Percentiles rank a stretch among this genome's conserved stretches.
Evolutionary conservation across 2,113 vertebrate species (phyloP).

Genomic region (Okapia johnstoni): DNA sequence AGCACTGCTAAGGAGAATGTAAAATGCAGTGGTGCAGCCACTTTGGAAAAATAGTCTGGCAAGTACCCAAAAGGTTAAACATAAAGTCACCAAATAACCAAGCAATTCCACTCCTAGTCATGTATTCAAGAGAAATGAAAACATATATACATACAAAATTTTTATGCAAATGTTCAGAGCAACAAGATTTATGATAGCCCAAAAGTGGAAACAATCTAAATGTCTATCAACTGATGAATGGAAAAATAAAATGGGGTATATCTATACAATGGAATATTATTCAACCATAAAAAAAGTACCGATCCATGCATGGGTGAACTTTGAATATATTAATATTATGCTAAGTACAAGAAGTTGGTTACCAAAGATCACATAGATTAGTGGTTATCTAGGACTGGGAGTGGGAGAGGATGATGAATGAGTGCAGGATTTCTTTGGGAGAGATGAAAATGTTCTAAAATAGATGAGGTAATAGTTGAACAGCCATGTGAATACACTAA

Average conservation of each 20-base stretch:
- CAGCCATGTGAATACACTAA: background rate
- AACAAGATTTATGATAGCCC: background rate
- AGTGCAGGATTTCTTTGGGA: background rate
- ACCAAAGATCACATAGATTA: background rate
- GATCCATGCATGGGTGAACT: background rate
- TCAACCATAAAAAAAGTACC: background rate
- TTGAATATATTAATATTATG: background rate
- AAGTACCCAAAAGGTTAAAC: background rate
- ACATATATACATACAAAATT: background rate
- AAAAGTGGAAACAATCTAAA: background rate
- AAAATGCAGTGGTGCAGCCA: background rate
- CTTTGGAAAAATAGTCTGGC: background rate
- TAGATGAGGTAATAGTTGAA: background rate
- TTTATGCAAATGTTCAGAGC: background rate
- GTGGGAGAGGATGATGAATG: fast-evolving
- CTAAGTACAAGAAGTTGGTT: background rate
- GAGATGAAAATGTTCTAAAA: background rate
- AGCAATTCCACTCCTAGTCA: background rate
- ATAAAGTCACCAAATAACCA: background rate
- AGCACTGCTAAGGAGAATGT: background rate
- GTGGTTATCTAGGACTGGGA: background rate
- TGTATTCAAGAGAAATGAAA: background rate
- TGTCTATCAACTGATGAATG: background rate
- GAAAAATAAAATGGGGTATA: background rate
- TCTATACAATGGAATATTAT: background rate